phyloP scores from a whole-genome alignment of 2,888 invertebrate genomes.

The Drosophila paracracens region DNA sequence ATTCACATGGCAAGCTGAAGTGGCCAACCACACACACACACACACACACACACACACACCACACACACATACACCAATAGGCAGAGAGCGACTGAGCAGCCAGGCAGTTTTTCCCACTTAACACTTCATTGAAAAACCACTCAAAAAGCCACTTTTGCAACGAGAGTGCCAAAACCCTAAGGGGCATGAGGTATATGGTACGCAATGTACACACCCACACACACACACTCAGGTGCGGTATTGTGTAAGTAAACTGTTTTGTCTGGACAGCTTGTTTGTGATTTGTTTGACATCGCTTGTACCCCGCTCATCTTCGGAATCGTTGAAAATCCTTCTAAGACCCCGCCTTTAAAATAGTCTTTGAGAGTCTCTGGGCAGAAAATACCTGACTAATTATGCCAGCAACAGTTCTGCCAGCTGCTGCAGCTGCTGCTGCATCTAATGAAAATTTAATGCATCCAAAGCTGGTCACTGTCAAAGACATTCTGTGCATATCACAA shows the following conservation, averaged over 20 bases:
- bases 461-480: constrained; percentile 26
- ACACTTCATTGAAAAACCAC: constrained; percentile 83
- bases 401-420: constrained; percentile 4
- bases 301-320: constrained; percentile 18
- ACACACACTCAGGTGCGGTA: constrained; percentile 16
- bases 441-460: constrained; percentile 54
- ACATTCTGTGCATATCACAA: constrained; percentile 32
- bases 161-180: constrained; percentile 44
- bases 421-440: constrained; percentile 12
- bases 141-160: constrained; percentile 76
- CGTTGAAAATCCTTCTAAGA: constrained; percentile 11
- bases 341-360: constrained; percentile 32
- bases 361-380: constrained; percentile 38
- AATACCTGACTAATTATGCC: constrained; percentile 56
- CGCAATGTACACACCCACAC: constrained; percentile 15
- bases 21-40: constrained; percentile 33
- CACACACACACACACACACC: constrained; percentile 23
- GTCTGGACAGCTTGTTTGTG: constrained; percentile 45
- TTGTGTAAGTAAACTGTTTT: constrained; percentile 57
- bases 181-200: constrained; percentile 12
- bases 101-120: constrained; percentile 73
- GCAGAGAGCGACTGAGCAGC: constrained; percentile 48
- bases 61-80: constrained; percentile 21
- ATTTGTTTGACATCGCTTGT: constrained; percentile 25
- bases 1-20: constrained; percentile 43